These are phyloP conservation scores for Ophraella communa DNA, from an alignment of 2,888 invertebrate species.

Conservation along the genomic window DNA sequence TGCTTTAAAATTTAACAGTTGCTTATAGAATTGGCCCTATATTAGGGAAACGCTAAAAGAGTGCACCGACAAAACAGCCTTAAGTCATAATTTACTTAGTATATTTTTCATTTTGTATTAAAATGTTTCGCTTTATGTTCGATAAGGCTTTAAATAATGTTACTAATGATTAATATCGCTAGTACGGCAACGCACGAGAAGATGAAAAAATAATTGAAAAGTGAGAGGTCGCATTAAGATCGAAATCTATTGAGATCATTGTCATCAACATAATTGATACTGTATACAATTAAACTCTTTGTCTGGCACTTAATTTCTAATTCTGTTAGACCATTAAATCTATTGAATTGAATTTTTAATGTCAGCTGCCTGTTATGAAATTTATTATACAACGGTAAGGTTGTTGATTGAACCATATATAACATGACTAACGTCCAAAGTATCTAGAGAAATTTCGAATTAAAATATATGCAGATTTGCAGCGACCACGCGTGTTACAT, in stretches of 20 bases:
- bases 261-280: slow-evolving; percentile 13
- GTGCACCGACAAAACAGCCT: too few species aligned
- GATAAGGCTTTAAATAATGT: background rate
- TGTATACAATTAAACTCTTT: slow-evolving; percentile 1
- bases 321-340: slow-evolving; percentile 12
- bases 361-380: slow-evolving; percentile 1
- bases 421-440: slow-evolving; percentile 20
- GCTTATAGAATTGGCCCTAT: too few species aligned
- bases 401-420: slow-evolving; percentile 16
- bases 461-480: slow-evolving; percentile 25
- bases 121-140: background rate
- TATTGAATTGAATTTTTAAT: slow-evolving; percentile 10
- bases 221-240: slow-evolving; percentile 12
- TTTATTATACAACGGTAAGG: slow-evolving; percentile 16
- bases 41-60: too few species aligned
- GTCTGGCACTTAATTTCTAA: slow-evolving; percentile 21
- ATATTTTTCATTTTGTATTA: background rate
- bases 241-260: slow-evolving; percentile 17
- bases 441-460: slow-evolving; percentile 25
- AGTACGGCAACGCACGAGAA: background rate
- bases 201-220: background rate
- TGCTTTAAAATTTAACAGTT: too few species aligned
- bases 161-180: background rate
- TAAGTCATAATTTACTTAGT: too few species aligned
- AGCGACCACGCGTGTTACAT: slow-evolving; percentile 20